Percentiles rank a stretch among this genome's conserved stretches.
Conservation (phyloP, 2,797 vertebrate genomes). For the Jordanella pulchra region DNA sequence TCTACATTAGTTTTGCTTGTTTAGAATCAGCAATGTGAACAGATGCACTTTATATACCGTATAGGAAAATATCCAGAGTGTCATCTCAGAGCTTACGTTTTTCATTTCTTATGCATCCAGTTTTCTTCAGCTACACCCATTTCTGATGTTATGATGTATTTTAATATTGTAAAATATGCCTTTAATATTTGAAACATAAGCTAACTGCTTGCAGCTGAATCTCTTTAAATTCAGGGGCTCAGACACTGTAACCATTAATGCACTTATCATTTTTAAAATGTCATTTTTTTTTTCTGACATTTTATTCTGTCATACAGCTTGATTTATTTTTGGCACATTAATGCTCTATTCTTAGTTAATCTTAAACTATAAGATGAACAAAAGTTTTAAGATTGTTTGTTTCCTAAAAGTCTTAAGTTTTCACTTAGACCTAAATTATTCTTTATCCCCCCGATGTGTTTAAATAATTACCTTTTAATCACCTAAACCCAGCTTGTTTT, state of each 20-base stretch:
- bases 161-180: too few relatives aligned
- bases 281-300: not conserved
- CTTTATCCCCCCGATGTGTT: not conserved
- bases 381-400: not conserved
- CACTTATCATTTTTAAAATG: not conserved
- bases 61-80: too few relatives aligned
- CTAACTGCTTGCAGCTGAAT: not conserved
- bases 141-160: too few relatives aligned
- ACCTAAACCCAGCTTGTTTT: not conserved
- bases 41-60: too few relatives aligned
- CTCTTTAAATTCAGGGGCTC: not conserved
- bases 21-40: too few relatives aligned
- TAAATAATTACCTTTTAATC: conserved; percentile 3
- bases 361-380: not conserved
- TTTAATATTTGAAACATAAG: not conserved
- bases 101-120: too few relatives aligned
- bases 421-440: not conserved
- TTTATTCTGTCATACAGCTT: not conserved
- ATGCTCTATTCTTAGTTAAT: not conserved
- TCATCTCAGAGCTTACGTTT: too few relatives aligned
- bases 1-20: too few relatives aligned
- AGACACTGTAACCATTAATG: not conserved
- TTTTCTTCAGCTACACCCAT: too few relatives aligned
- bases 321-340: not conserved
- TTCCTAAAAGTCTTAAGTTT: not conserved